Evolutionary conservation across 1,140 invertebrate species (phyloP), one percentile per base, ranked within the genome.

Genomic region (Habropoda laboriosa): DNA sequence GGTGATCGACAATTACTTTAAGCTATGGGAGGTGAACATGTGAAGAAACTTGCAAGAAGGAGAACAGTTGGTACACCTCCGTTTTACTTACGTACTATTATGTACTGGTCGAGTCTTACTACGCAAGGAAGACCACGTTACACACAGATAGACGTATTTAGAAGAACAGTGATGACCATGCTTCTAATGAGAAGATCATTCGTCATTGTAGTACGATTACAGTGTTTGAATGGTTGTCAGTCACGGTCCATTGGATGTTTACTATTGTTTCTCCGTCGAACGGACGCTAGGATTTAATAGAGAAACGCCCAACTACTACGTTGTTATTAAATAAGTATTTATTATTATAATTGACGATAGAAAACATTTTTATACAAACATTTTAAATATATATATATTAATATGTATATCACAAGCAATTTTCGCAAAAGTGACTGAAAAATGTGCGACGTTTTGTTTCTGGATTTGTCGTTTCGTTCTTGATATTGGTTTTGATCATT

Each of bases 1-100:
- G 93, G 96, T 97, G 53, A 94, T 98, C 87, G 96, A 97, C 91
- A 97, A 98, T 94, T 96, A 97, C 92, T 94, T 97, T 88, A 97
- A 97, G 93, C 93, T 97, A 53, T 97, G 97, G 96, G 97, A 98
- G 92, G 95, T 96, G 81, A 98, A 98, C 88, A 96, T 96, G 95
- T 95, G 94, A 95, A 53, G 7, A 18, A 64, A 24, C 1, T n/a
- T 63, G 35, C 38, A 10, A 18, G 47, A 47, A 47, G 63, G 38
- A 42, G 8, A 51, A 75, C 24, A 45, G 27, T 55, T 42, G 49
- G 27, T 61, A 24, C 42, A 24, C 38, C 53, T 70, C n/a, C 35
- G 64, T 49, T 58, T 30, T 27, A 30, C 42, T 45, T 12, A 24
- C 7, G 42, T 49, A 32, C 27, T 16, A 7, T n/a, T 68, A 68